Base-by-base conservation (phyloP, 2,888 invertebrate species). In the Rhagophthalmus giganteus region DNA sequence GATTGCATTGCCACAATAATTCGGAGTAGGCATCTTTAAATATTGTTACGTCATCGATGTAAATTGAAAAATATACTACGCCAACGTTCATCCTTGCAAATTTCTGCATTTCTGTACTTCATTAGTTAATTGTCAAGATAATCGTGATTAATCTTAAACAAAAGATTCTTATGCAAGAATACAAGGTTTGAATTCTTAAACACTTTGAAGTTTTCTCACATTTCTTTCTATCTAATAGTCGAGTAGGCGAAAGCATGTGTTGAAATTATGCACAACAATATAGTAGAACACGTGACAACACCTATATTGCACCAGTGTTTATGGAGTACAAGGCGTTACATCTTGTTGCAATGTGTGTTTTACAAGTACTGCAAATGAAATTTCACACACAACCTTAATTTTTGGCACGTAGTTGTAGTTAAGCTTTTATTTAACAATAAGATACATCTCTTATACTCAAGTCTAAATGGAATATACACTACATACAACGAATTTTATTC, bases 211-310 rank as follows among this genome's bases (percentile, higher is more conserved):
- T 39, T 39, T 50, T 50, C 50, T 50, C 40, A 44, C 50, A 38
- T 44, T 44, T 50, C 50, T 44, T 44, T 50, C 38, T 26, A 27
- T 50, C 42, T 50, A 44, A 50, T 44, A 44, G 42, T 10, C 32
- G 50, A 50, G 50, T 50, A 50, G 50, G 50, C 50, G 50, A 50
- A 38, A 50, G 50, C 44, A 48, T 44, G 50, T 50, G 42, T 50
- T 50, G 44, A 50, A 50, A 50, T 50, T 50, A 50, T 50, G 50
- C 50, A 44, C 50, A 50, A 50, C 50, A 50, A 50, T 50, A 50
- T 50, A 42, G 42, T 49, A 50, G 40, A 48, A 48, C 50, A 50
- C 38, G 32, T 50, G 50, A 44, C 40, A 50, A 50, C 50, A 50
- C 42, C 44, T 50, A 42, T 44, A 40, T 44, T 42, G 44, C 42